Base-by-base conservation (phyloP, 2,888 invertebrate species). In the Acleris emargana region DNA sequence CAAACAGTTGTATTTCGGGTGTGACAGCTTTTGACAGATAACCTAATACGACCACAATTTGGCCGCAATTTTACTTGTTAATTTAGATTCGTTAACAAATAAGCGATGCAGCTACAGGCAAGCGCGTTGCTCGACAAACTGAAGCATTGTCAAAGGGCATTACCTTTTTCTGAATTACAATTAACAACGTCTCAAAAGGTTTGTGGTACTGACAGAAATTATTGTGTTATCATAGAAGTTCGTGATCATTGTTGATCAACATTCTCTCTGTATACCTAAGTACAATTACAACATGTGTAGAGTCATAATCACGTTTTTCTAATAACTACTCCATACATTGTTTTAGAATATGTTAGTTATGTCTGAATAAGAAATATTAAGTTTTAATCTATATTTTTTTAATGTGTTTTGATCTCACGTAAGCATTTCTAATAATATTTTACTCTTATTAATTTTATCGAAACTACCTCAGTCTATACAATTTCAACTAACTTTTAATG, bases 181-280 rank as follows among this genome's bases (percentile, higher is more conserved):
- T 85, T 96, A 73, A 93, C 95, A 70, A 94, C 94, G 72, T 94
- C 95, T 62, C 95, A 96, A 88, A 96, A 96, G 94, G 95, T 96
- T 84, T 72, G 72, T 75, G 68, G 47, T 28, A 32, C 42, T 59
- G 18, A 57, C 47, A 53, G 18, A 28, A 43, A 11, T 45, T 49
- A 53, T 53, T 53, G 32, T 16, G 50, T 18, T 28, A 18, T 38
- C 18, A 55, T 57, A 53, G 28, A 49, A 58, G 47, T 61, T 62
- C 28, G 42, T 20, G 18, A 58, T 62, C 42, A 54, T 53, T 58
- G 62, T 57, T 68, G 62, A 62, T 62, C 58, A 67, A 67, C 53
- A 62, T 9, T 55, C 43, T n/a, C 11, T 38, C 38, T 13, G 13
- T 38, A 38, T 38, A 38, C 38, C 38, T 38, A 13, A 11, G 4